Evolutionary conservation across 2,888 invertebrate species (phyloP).

Genomic region (Apoda limacodes): DNA sequence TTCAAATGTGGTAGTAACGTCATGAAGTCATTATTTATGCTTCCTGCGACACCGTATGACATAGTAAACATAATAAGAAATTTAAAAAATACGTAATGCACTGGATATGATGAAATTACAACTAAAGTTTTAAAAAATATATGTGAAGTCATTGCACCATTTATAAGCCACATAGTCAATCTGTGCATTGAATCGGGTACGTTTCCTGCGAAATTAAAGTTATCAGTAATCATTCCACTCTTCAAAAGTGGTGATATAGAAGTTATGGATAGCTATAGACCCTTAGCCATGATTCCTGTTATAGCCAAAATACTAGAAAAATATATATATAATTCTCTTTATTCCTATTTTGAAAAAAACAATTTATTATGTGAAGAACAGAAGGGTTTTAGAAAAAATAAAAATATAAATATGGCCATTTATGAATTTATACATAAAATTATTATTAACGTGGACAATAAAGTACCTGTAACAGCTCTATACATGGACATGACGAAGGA

Average conservation of each 20-base stretch:
- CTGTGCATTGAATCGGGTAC: slow-evolving; percentile 6
- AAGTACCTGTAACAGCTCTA: too few species aligned
- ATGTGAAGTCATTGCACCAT: slow-evolving; percentile 1
- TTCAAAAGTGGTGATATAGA: slow-evolving; percentile 9
- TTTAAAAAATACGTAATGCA: slow-evolving; percentile 7
- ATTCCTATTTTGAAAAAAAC: too few species aligned
- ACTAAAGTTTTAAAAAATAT: slow-evolving; percentile 7
- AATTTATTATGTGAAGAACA: too few species aligned
- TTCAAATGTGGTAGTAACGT: background rate
- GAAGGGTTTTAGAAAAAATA: too few species aligned
- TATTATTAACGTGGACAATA: too few species aligned
- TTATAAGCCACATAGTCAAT: slow-evolving; percentile 5
- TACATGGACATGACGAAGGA: too few species aligned
- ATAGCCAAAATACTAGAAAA: too few species aligned
- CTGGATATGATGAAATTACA: slow-evolving; percentile 7
- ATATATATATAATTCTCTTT: too few species aligned
- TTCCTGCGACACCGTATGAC: slow-evolving; percentile 1
- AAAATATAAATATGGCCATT: too few species aligned
- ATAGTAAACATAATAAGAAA: background rate
- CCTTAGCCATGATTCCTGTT: too few species aligned
- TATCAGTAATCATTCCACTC: slow-evolving; percentile 4
- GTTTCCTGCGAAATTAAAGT: slow-evolving; percentile 8
- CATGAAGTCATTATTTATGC: background rate
- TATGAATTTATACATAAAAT: too few species aligned
- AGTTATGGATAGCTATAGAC: too few species aligned